Evolutionary conservation across 2,888 invertebrate genomes (phyloP), one percentile per base, ranked within the genome.

Genomic region (Mantis religiosa): DNA sequence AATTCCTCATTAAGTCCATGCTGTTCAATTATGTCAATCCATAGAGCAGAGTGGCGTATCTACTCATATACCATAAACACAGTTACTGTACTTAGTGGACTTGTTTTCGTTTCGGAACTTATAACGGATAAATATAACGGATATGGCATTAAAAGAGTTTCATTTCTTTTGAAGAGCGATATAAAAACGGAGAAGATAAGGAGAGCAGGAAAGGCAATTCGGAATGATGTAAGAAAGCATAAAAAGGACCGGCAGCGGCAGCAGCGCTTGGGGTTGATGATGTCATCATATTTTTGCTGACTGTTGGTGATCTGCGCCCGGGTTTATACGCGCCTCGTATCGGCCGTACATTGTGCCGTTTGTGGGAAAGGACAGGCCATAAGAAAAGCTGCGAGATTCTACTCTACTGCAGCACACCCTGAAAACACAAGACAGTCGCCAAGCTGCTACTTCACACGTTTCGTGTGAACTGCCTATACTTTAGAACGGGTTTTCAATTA

Each of bases 231-330:
- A 87, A 82, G 28, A 87, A 87, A 87, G n/a, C 87, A 87, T 87
- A 87, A 87, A 87, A 87, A 34, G 54, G 34, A 82, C 87, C 82
- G 87, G 41, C 41, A 41, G 41, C 34, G 8, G 34, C 34, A 34
- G 28, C 71, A 86, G 82, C 27, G 87, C 87, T 27, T 34, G n/a
- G 85, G 85, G 81, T 88, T 88, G 88, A 88, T 88, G 84, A 88
- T 88, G 88, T 88, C 88, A 81, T 87, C 87, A 87, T 87, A 85
- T 88, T 88, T 88, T 83, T 88, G 85, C 88, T 88, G 88, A 85
- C 71, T 41, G 30, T 14, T 20, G 54, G 54, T 30, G 27, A 81
- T 85, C 83, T 14, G 84, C 30, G 84, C 25, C 25, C 84, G 25
- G 84, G 28, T 84, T 84, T 84, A 84, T 84, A 84, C 20, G 41